These are phyloP conservation scores for Catocala nupta DNA, from an alignment of 2,888 invertebrate genomes.

Conservation along the genomic window DNA sequence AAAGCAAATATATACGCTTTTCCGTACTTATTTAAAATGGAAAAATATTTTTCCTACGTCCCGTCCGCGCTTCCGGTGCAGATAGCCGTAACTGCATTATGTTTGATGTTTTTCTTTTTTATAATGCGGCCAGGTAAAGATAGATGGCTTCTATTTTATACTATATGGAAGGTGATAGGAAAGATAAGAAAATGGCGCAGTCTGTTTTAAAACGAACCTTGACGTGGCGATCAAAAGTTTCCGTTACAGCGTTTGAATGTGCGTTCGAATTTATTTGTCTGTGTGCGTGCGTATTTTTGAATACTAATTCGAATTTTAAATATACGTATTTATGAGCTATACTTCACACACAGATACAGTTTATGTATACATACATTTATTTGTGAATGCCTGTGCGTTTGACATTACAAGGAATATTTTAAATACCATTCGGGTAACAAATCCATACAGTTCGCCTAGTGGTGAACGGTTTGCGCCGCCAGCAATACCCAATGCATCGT, in stretches of 20 bases:
- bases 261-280: too few species aligned
- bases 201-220: background rate
- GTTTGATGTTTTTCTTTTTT: constrained; percentile 59
- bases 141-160: constrained; percentile 51
- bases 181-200: constrained; percentile 21
- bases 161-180: constrained; percentile 38
- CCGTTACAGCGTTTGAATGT: background rate
- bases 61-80: constrained; percentile 60
- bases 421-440: too few species aligned
- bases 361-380: too few species aligned
- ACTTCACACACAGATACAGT: too few species aligned
- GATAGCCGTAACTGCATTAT: constrained; percentile 59
- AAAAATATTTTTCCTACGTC: constrained; percentile 83
- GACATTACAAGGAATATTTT: too few species aligned
- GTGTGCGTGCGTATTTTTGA: too few species aligned
- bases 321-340: too few species aligned
- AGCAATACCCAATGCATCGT: too few species aligned
- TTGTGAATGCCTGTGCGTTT: too few species aligned
- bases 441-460: too few species aligned
- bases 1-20: constrained; percentile 82
- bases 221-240: background rate
- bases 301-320: too few species aligned
- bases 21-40: constrained; percentile 81
- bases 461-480: too few species aligned
- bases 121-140: constrained; percentile 53